These are phyloP conservation scores for Malacoraja senta DNA, from an alignment of 2,797 vertebrate genomes.

Conservation along the genomic window DNA sequence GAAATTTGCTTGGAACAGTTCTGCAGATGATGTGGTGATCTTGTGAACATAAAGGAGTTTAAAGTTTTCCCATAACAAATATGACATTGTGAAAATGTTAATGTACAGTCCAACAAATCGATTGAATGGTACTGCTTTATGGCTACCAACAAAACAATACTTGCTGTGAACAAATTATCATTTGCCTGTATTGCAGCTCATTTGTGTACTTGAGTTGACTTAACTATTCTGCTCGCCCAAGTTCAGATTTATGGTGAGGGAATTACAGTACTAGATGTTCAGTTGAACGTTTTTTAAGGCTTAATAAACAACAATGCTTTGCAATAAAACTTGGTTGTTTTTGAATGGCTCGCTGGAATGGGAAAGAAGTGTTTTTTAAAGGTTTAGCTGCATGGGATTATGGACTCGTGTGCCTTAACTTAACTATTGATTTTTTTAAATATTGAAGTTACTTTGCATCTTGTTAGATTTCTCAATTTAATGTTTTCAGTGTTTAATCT, in stretches of 20 bases:
- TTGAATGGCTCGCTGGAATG: background rate
- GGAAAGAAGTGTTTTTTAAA: background rate
- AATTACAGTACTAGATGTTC: background rate
- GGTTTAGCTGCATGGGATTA: background rate
- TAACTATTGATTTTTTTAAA: background rate
- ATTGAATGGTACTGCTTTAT: background rate
- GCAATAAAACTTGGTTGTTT: constrained; percentile 5
- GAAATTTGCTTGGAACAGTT: constrained; percentile 47
- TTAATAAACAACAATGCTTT: background rate
- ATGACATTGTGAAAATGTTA: background rate
- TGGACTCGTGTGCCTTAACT: background rate
- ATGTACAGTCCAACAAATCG: background rate
- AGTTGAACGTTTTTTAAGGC: background rate
- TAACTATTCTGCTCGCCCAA: background rate
- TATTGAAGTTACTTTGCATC: background rate
- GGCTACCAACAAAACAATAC: background rate
- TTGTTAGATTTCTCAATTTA: background rate
- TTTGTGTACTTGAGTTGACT: background rate
- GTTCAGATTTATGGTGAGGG: background rate
- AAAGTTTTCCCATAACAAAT: background rate
- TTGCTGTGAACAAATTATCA: background rate
- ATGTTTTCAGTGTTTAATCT: constrained; percentile 25
- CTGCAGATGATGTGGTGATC: constrained; percentile 21
- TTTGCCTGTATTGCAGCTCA: background rate
- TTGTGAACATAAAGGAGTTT: background rate